Percentiles rank a stretch among this genome's conserved stretches.
Evolutionary conservation across 2,888 invertebrate genomes (phyloP).

Genomic region (Galeruca laticollis): DNA sequence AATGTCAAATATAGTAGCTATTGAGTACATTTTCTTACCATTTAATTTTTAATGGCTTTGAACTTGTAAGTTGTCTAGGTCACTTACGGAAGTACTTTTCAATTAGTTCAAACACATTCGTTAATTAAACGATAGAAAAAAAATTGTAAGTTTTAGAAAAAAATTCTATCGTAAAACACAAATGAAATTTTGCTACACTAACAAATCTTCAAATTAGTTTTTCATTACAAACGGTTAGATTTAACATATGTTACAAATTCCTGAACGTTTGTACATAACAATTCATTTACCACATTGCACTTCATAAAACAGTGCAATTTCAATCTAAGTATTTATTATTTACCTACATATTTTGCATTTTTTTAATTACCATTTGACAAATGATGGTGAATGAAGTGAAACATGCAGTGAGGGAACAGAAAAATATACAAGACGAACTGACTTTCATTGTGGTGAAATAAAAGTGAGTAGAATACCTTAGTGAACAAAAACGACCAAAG

Average conservation of each 20-base stretch:
- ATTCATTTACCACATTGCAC: background rate
- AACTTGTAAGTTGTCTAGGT: too few species aligned
- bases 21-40: too few species aligned
- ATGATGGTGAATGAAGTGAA: background rate
- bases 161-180: too few species aligned
- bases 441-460: constrained; percentile 4
- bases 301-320: background rate
- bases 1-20: too few species aligned
- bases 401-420: background rate
- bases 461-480: constrained; percentile 8
- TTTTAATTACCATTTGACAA: background rate
- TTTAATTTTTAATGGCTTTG: too few species aligned
- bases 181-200: too few species aligned
- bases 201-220: too few species aligned
- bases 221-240: too few species aligned
- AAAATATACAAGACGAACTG: background rate
- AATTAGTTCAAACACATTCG: too few species aligned
- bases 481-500: constrained; percentile 23
- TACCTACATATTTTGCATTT: background rate
- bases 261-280: background rate
- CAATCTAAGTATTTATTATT: background rate
- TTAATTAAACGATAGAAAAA: too few species aligned
- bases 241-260: background rate
- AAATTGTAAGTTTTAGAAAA: too few species aligned
- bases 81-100: too few species aligned